Base-by-base conservation (phyloP, 2,797 vertebrate species). In the Rhinatrema bivittatum region DNA sequence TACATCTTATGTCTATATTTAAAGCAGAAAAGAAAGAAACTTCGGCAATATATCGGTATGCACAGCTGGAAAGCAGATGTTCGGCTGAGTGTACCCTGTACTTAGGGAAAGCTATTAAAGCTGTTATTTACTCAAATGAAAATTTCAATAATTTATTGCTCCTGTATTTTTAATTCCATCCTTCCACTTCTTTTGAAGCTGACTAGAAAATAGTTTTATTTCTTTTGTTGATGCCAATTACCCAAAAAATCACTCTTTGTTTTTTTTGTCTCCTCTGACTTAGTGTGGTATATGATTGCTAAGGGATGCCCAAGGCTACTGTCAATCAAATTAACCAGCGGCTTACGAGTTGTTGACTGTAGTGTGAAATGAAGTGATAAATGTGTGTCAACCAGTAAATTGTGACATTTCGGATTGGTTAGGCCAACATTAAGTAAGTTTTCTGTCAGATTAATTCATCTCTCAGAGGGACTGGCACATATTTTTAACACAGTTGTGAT, bases 51-150 rank as follows among this genome's bases (percentile, higher is more conserved):
- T 72, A 74, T 82, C 76, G 80, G 70, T 50, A 51, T 45, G 32
- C 57, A 68, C 81, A 87, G 76, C 82, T 90, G 82, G 77, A 59
- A 76, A 79, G 83, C 76, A 87, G 72, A 77, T 86, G 81, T 74
- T 74, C 75, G 65, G 46, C n/a, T 56, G 55, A 61, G 44, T 65
- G 73, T 56, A 69, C 57, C 72, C 52, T 70, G 31, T 72, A 68
- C 55, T 72, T 72, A 65, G 53, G 70, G 48, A 70, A 74, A 72
- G 55, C 61, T 62, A 76, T 72, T n/a, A 78, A 78, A 78, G 15
- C 42, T 66, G 55, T 69, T 70, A 68, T 60, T 72, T 63, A 65
- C 65, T 71, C 66, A 74, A 65, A 77, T 65, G n/a, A n/a, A n/a
- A n/a, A 77, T 50, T 64, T 49, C 36, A 53, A 16, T 70, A 75